These are phyloP conservation scores for Zoanthus solanderi DNA, from an alignment of 92 coral and sea anemone species.

Conservation along the genomic window DNA sequence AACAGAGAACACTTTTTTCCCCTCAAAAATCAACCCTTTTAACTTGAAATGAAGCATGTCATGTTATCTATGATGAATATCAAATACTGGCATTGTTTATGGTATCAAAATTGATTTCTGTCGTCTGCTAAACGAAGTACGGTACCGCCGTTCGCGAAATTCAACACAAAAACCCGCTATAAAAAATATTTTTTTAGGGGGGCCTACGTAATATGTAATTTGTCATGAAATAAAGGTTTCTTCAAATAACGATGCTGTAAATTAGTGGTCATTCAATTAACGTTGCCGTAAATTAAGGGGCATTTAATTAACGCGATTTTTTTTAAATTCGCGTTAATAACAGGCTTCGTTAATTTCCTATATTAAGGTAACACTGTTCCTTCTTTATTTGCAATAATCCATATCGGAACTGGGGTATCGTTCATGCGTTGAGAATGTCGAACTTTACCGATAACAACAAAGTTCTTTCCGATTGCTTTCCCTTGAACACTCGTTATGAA, in stretches of 20 bases:
- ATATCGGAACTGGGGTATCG: no score
- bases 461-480: no score
- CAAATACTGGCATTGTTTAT: slow-evolving; percentile 35
- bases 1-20: slow-evolving; percentile 40
- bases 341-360: not conserved
- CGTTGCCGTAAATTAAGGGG: slow-evolving; percentile 3
- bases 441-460: no score
- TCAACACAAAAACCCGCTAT: slow-evolving; percentile 6
- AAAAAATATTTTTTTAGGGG: not conserved
- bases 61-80: slow-evolving; percentile 38
- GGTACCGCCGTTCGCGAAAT: slow-evolving; percentile 20
- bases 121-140: slow-evolving; percentile 30
- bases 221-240: slow-evolving; percentile 27
- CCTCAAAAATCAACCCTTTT: slow-evolving; percentile 30
- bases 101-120: slow-evolving; percentile 42
- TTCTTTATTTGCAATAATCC: no score
- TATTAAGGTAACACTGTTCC: not conserved
- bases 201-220: slow-evolving; percentile 20
- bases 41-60: slow-evolving; percentile 44
- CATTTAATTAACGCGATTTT: not conserved
- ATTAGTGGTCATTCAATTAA: not conserved
- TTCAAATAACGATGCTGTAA: slow-evolving; percentile 22
- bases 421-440: no score
- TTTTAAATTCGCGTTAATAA: not conserved
- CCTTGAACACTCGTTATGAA: no score